Conservation (phyloP, 2,113 vertebrate species). For the Nymphicus hollandicus region DNA sequence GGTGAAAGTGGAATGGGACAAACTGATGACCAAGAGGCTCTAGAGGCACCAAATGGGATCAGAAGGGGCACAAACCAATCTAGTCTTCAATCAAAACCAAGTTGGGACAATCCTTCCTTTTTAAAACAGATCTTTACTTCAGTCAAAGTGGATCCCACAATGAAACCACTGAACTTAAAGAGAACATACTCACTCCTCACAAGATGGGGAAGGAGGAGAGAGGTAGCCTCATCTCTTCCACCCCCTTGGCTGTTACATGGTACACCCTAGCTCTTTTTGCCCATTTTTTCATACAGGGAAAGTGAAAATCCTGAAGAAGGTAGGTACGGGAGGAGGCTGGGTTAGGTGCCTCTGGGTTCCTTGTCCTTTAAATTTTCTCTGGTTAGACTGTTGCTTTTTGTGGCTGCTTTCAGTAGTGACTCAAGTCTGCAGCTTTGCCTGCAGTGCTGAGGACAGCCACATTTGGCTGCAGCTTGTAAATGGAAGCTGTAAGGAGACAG, state of each 20-base stretch:
- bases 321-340: not conserved
- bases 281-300: not conserved
- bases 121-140: conserved; percentile 36
- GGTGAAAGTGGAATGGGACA: conserved; percentile 28
- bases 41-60: conserved; percentile 53
- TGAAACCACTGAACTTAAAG: not conserved
- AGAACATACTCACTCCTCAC: not conserved
- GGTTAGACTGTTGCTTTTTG: not conserved
- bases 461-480: not conserved
- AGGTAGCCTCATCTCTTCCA: not conserved
- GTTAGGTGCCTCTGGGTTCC: not conserved
- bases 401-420: not conserved
- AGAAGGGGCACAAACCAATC: conserved; percentile 34
- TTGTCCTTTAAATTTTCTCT: not conserved
- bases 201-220: not conserved
- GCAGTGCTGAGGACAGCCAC: not conserved
- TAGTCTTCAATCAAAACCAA: conserved; percentile 54
- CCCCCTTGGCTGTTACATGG: not conserved
- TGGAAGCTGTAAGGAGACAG: not conserved
- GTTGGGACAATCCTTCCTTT: conserved; percentile 60
- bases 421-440: not conserved
- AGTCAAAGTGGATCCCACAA: not conserved
- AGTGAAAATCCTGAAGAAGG: not conserved
- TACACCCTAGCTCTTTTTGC: not conserved
- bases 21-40: conserved; percentile 55